A percentile compares a stretch with the other conserved stretches of the same genome.
These are phyloP conservation scores for Erethizon dorsatum DNA, from an alignment of 2,797 vertebrate genomes.

Conservation along the genomic window DNA sequence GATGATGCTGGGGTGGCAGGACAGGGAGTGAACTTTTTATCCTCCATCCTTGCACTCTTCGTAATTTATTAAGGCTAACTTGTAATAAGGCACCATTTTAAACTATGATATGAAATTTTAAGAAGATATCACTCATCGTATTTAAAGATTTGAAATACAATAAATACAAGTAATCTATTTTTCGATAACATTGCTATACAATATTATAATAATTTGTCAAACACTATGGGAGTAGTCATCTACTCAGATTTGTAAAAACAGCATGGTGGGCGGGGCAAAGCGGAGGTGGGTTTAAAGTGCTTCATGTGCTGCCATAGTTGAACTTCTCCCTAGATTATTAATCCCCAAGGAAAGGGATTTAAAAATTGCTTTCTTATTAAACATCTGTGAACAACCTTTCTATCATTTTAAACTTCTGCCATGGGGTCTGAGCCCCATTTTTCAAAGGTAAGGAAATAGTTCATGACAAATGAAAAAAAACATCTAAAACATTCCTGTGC, in stretches of 20 bases:
- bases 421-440: background rate
- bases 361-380: background rate
- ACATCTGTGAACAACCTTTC: background rate
- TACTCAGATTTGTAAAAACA: background rate
- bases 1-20: background rate
- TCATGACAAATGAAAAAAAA: background rate
- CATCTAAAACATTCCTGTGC: background rate
- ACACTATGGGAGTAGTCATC: background rate
- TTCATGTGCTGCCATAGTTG: background rate
- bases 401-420: background rate
- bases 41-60: background rate
- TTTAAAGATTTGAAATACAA: background rate
- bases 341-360: background rate
- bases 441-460: constrained; percentile 38
- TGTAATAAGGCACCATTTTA: background rate
- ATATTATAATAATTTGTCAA: background rate
- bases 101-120: background rate
- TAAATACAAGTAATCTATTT: constrained; percentile 39
- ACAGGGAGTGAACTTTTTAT: background rate
- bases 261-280: rapidly evolving
- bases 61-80: background rate
- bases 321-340: constrained; percentile 27
- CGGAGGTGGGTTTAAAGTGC: background rate
- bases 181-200: background rate
- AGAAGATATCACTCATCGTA: background rate